Evolutionary conservation across 2,113 vertebrate genomes (phyloP).

Genomic region (Pithys albifrons): DNA sequence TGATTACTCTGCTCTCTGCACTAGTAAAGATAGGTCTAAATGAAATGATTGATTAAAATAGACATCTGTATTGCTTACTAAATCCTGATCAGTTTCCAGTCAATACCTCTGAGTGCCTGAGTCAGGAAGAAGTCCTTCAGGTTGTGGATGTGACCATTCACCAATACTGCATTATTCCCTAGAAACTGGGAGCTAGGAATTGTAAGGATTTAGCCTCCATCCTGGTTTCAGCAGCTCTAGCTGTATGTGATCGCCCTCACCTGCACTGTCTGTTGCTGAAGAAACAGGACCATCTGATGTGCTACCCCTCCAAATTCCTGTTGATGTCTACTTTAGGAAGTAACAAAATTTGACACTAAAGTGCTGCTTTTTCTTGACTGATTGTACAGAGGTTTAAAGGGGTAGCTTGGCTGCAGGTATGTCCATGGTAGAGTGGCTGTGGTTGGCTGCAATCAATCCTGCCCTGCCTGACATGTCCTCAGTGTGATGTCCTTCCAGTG

Average conservation of each 20-base stretch:
- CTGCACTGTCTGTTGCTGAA: neutral
- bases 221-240: neutral
- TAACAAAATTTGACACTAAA: neutral
- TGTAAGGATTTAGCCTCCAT: neutral
- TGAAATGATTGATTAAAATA: neutral
- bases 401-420: neutral
- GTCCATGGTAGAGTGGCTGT: neutral
- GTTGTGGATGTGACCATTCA: neutral
- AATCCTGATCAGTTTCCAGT: neutral
- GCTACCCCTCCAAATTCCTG: neutral
- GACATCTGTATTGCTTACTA: neutral
- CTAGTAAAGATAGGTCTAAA: neutral
- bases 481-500: neutral
- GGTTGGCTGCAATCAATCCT: neutral
- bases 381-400: neutral
- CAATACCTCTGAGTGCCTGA: neutral
- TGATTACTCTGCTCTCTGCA: no score
- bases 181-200: neutral
- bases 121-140: fast-evolving
- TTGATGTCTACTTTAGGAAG: neutral
- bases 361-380: neutral
- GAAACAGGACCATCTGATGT: neutral
- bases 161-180: neutral
- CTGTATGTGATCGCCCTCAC: no score
- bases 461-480: neutral